Conservation (phyloP, 2,797 vertebrate species). For the Pyrrhura leucotis region DNA sequence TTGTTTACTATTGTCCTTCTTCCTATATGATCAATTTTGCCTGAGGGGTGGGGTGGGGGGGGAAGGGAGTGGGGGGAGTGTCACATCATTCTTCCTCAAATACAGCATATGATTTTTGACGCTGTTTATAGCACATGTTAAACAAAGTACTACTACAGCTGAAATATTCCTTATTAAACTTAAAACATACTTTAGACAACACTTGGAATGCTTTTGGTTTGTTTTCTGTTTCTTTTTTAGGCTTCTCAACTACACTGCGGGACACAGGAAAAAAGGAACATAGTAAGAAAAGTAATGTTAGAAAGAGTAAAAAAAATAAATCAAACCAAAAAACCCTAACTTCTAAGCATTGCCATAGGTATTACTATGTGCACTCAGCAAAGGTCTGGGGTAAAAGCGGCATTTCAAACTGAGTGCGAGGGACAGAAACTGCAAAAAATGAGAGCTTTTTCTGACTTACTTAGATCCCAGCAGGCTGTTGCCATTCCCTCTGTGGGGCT, state of each 20-base stretch:
- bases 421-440: slow-evolving; percentile 53
- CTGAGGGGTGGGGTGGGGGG: no score
- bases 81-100: neutral
- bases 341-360: neutral
- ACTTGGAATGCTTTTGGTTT: neutral
- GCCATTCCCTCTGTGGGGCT: slow-evolving; percentile 59
- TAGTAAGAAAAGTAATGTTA: neutral
- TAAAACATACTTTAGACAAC: neutral
- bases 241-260: neutral
- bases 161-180: neutral
- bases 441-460: slow-evolving; percentile 71
- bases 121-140: neutral
- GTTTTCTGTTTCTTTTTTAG: neutral
- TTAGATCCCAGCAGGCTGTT: slow-evolving; percentile 72
- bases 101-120: neutral
- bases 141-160: neutral
- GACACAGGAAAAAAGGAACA: slow-evolving; percentile 25
- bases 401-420: neutral
- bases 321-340: neutral
- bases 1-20: neutral
- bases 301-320: neutral
- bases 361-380: neutral
- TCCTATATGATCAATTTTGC: neutral
- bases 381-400: neutral
- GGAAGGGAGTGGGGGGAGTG: rapidly evolving